These are phyloP conservation scores for Diadumene lineata DNA, from an alignment of 92 coral and sea anemone genomes.

Conservation along the genomic window DNA sequence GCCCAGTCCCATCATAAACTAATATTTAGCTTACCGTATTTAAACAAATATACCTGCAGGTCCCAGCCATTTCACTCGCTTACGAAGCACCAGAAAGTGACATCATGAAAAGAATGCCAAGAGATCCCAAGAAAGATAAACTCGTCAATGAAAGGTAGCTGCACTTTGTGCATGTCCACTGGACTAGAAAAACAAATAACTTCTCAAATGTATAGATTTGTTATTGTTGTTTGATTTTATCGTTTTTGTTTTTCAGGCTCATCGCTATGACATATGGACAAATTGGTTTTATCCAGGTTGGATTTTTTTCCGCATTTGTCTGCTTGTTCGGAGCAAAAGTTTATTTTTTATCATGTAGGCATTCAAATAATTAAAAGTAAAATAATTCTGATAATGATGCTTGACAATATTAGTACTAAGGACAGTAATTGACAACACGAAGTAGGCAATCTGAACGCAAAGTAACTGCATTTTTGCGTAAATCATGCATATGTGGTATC, in stretches of 20 bases:
- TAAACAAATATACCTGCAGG: conserved; percentile 64
- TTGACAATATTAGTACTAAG: no score
- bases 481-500: no score
- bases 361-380: no score
- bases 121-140: conserved; percentile 85
- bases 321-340: not conserved
- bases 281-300: conserved; percentile 96
- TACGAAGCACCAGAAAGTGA: conserved; percentile 98
- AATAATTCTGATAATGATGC: no score
- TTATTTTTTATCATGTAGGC: no score
- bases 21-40: no score
- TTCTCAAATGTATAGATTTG: not conserved
- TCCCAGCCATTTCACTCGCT: conserved; percentile 96
- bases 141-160: conserved; percentile 97
- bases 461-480: no score
- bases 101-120: conserved; percentile 95
- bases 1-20: no score
- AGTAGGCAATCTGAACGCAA: no score
- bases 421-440: no score
- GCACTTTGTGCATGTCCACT: not conserved
- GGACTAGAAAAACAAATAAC: no score
- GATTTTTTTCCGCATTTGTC: not conserved
- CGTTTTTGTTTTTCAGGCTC: conserved; percentile 53
- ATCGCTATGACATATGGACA: conserved; percentile 99
- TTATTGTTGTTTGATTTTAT: not conserved